Evolutionary conservation across 2,888 invertebrate species (phyloP), one percentile per base, ranked within the genome.

Genomic region (Apamea monoglypha): DNA sequence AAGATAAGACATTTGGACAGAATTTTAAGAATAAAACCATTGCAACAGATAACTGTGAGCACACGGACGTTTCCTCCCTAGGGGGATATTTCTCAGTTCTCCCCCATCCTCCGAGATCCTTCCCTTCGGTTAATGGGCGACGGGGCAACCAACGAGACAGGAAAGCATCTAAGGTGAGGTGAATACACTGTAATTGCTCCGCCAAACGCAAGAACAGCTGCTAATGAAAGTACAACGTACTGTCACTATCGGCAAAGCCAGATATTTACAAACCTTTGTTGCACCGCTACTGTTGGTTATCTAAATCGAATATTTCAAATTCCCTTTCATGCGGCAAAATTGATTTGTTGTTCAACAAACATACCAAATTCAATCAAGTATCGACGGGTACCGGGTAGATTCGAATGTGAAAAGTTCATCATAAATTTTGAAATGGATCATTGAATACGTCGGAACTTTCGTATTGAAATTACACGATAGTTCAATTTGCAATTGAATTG

Each of bases 161-260:
- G 90, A 91, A 92, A 87, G 88, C 89, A 90, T 90, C 91, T 90
- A 86, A 89, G 81, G 89, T 86, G 88, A 94, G 94, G 94, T 94
- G 94, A 95, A 95, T 93, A 94, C 91, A 91, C 93, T 87, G 89
- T 92, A 91, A 94, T 92, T 93, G 91, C 91, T 81, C 82, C 86
- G 83, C 88, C 86, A 89, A 92, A 92, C 88, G 89, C 86, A 72
- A 85, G 88, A 89, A 82, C 85, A 87, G 87, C 83, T 50, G 74
- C 80, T 81, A 40, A 29, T 80, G 75, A 61, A 79, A 83, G 70
- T 74, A 81, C 68, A 75, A 82, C 53, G n/a, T 63, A 25, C 16
- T 50, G 32, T 40, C 72, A 18, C 40, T 73, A 81, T 67, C 76
- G 32, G 29, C 53, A 64, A 68, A 66, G 44, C 66, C 67, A 76